Percentiles rank a stretch among this genome's conserved stretches.
These are phyloP conservation scores for Squalus acanthias DNA, from an alignment of 2,797 vertebrate genomes.

Conservation along the genomic window DNA sequence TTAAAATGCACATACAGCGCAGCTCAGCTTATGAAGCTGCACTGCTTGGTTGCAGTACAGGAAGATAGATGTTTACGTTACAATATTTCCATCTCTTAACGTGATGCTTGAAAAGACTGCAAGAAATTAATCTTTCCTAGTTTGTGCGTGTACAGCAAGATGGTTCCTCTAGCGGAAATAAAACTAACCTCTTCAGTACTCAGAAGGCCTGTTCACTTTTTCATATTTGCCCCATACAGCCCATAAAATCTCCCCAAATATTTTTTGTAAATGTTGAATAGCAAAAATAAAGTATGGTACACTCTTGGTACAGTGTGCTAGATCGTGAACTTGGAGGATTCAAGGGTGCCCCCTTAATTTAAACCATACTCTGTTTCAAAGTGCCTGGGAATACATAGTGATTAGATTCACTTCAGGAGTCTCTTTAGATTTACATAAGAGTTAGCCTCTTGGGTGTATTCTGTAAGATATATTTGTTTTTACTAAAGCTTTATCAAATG, in stretches of 20 bases:
- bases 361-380: neutral
- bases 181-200: neutral
- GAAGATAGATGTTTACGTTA: neutral
- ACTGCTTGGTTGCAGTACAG: neutral
- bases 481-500: neutral
- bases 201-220: neutral
- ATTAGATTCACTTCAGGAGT: neutral
- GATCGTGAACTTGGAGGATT: neutral
- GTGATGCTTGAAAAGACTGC: neutral
- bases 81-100: neutral
- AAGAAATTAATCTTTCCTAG: neutral
- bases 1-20: neutral
- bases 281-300: neutral
- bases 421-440: neutral
- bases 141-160: neutral
- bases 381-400: neutral
- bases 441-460: neutral
- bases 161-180: neutral
- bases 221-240: neutral
- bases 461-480: neutral
- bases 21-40: neutral
- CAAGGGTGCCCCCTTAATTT: neutral
- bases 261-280: neutral
- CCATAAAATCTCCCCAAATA: neutral
- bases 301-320: neutral